Base-by-base conservation (phyloP, 1,140 invertebrate species). In the Hylaeus volcanicus region DNA sequence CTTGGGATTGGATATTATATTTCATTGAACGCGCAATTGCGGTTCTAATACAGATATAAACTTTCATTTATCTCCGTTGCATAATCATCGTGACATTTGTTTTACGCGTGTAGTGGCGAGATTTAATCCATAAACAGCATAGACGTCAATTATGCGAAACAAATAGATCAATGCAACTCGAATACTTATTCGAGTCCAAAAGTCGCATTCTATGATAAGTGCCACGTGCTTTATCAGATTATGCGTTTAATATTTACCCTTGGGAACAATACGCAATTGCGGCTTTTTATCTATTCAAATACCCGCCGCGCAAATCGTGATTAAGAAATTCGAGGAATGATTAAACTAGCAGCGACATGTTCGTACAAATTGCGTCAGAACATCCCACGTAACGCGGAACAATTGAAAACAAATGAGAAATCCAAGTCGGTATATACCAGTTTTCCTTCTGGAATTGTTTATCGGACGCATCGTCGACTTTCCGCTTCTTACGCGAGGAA, bases 261-360 rank as follows among this genome's bases (percentile, higher is more conserved):
- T 26, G 26, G 26, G 0, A 26, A 26, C 26, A 26, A 26, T 26
- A 26, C 26, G 26, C 26, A 26, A 26, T 26, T 26, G 26, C 26
- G 26, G 26, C 26, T 26, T 26, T 26, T 72, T 60, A 60, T 61
- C 41, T 12, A 15, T 37, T 9, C 41, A 39, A 63, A 74, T 4
- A 63, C 26, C 1, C 15, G 3, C 6, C 15, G 11, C n/a, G n/a
- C 11, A 39, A 74, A 53, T 64, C 39, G n/a, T 26, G 26, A 51
- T 64, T 51, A 41, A 63, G 3, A 41, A 75, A 75, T 66, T 75
- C 73, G 51, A 45, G 9, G 63, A 75, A 65, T 45, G 11, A 26
- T 72, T 61, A 37, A 5, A 14, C 5, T 8, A 41, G 37, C 15
- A 12, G 41, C 45, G 11, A 63, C n/a, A 51, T 53, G 53, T 64